A percentile compares a stretch with the other conserved stretches of the same genome.
phyloP scores from a whole-genome alignment of 2,888 invertebrate genomes.

The Rhodophaea formosa region DNA sequence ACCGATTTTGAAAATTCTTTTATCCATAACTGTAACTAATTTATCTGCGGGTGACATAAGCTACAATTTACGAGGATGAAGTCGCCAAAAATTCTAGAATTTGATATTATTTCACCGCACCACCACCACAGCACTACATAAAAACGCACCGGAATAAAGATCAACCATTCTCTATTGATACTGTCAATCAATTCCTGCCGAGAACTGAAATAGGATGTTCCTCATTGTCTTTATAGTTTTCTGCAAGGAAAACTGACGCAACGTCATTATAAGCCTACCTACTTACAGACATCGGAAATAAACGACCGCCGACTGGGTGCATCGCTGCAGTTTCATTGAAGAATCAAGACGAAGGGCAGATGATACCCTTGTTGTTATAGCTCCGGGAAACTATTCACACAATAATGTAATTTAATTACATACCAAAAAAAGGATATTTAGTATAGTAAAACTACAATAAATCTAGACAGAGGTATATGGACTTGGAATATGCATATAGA shows the following conservation, averaged over 20 bases:
- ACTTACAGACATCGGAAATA: background rate
- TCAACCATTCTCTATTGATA: constrained; percentile 1
- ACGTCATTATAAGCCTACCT: background rate
- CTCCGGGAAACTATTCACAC: background rate
- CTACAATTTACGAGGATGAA: no score
- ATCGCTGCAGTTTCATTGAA: background rate
- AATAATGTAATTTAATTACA: no score
- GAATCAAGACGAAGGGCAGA: background rate
- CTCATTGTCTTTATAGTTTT: constrained; percentile 8
- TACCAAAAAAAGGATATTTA: no score
- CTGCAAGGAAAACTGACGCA: constrained; percentile 8
- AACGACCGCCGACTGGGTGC: background rate
- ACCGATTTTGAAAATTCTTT: no score
- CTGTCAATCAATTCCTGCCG: background rate
- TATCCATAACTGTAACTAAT: no score
- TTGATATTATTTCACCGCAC: no score
- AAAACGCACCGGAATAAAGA: constrained; percentile 14
- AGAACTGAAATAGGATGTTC: constrained; percentile 2
- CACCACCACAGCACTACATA: no score
- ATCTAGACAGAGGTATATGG: no score
- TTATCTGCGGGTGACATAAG: no score
- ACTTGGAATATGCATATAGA: no score
- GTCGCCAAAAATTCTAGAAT: no score
- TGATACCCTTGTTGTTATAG: background rate
- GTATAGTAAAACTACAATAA: no score